These are phyloP conservation scores for Mactra quadrangularis DNA, from an alignment of 1,140 invertebrate genomes.

Conservation along the genomic window DNA sequence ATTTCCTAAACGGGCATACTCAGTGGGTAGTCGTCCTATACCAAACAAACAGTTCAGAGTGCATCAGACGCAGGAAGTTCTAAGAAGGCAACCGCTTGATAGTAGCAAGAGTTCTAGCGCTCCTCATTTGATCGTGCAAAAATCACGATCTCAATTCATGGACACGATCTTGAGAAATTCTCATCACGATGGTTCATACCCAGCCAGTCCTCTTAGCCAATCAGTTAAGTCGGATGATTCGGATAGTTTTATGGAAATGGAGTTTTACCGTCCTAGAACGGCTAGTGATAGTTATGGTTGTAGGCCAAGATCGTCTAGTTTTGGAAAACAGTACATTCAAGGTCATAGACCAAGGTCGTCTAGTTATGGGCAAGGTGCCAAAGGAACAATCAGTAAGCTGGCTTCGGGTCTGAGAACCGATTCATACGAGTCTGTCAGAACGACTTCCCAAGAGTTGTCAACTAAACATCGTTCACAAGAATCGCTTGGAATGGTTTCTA, in stretches of 20 bases:
- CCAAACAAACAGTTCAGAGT: slow-evolving; percentile 41
- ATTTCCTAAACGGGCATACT: slow-evolving; percentile 89
- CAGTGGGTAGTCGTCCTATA: slow-evolving; percentile 91
- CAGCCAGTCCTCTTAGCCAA: slow-evolving; percentile 70
- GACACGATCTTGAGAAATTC: slow-evolving; percentile 36
- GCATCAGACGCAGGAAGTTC: slow-evolving; percentile 61
- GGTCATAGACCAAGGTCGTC: slow-evolving; percentile 79
- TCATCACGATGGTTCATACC: slow-evolving; percentile 60
- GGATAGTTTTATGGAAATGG: slow-evolving; percentile 80
- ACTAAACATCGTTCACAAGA: slow-evolving; percentile 66
- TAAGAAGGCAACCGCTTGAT: slow-evolving; percentile 66
- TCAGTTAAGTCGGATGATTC: slow-evolving; percentile 78
- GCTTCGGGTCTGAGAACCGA: slow-evolving; percentile 60
- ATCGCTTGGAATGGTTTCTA: slow-evolving; percentile 73
- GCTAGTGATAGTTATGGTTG: slow-evolving; percentile 80
- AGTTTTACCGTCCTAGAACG: slow-evolving; percentile 78
- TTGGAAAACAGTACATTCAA: slow-evolving; percentile 71
- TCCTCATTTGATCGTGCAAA: slow-evolving; percentile 76
- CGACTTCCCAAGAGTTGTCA: slow-evolving; percentile 68
- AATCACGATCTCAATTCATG: slow-evolving; percentile 36
- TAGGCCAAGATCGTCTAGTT: slow-evolving; percentile 78
- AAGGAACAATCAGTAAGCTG: slow-evolving; percentile 55
- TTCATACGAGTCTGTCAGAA: slow-evolving; percentile 70
- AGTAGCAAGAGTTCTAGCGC: slow-evolving; percentile 78
- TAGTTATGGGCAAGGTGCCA: slow-evolving; percentile 79